These are phyloP conservation scores for Eledona agricola DNA, from an alignment of 2,888 invertebrate genomes.

Conservation along the genomic window DNA sequence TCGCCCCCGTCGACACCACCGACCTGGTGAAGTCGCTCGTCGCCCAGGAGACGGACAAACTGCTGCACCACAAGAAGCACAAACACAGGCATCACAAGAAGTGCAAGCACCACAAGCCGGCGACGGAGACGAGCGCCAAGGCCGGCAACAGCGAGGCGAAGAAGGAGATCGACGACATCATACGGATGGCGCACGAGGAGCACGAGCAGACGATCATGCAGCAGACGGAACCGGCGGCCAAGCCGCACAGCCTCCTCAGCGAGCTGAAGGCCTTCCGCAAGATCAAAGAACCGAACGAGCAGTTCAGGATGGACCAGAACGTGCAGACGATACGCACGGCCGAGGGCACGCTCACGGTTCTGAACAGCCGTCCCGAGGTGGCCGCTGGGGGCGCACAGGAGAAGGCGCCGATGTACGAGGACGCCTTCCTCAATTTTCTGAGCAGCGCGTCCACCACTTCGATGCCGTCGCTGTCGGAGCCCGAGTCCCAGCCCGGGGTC, in stretches of 20 bases:
- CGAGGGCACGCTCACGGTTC: constrained; percentile 49
- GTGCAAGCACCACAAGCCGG: constrained; percentile 27
- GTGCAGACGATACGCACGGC: constrained; percentile 51
- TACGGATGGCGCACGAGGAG: constrained; percentile 57
- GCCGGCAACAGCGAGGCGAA: constrained; percentile 39
- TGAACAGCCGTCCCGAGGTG: no score
- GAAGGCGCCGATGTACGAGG: constrained; percentile 41
- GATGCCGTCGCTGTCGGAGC: constrained; percentile 42
- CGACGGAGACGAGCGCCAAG: constrained; percentile 5
- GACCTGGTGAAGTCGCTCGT: constrained; percentile 52
- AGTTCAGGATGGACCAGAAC: constrained; percentile 38
- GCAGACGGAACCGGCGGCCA: constrained; percentile 2
- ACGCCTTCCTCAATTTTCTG: constrained; percentile 48
- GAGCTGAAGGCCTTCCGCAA: constrained; percentile 43
- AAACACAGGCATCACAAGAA: constrained; percentile 52
- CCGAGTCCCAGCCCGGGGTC: constrained; percentile 38
- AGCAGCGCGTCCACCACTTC: constrained; percentile 25
- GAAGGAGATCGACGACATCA: constrained; percentile 57
- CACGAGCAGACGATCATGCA: constrained; percentile 51
- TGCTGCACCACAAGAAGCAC: constrained; percentile 53
- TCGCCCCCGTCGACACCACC: constrained; percentile 46
- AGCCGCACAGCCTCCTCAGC: constrained; percentile 2
- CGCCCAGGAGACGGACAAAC: constrained; percentile 50
- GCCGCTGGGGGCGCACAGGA: no score
- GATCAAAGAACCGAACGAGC: constrained; percentile 36